These are phyloP conservation scores for Nesoenas mayeri DNA, from an alignment of 2,113 vertebrate species.

Conservation along the genomic window DNA sequence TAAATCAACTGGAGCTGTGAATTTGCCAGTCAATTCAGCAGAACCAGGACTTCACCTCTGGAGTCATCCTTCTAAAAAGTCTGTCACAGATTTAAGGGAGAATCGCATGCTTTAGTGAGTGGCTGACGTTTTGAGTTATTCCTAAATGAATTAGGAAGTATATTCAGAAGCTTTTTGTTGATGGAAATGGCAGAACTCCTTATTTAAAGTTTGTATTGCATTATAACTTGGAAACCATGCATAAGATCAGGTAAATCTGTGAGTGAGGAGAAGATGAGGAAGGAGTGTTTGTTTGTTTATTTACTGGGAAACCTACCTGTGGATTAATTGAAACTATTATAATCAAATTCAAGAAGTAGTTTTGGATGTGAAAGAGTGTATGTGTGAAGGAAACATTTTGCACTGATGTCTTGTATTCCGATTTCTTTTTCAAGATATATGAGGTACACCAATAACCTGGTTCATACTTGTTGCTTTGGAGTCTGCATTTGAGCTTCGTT, in stretches of 20 bases:
- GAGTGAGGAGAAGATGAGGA: background rate
- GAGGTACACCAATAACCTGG: background rate
- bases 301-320: background rate
- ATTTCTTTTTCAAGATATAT: background rate
- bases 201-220: background rate
- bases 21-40: background rate
- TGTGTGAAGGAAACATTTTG: background rate
- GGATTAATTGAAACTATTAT: background rate
- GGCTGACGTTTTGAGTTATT: rapidly evolving
- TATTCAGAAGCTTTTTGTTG: background rate
- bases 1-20: background rate
- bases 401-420: background rate
- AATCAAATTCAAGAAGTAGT: background rate
- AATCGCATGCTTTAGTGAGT: background rate
- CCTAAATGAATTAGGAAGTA: background rate
- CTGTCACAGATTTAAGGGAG: background rate
- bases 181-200: background rate
- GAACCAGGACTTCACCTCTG: background rate
- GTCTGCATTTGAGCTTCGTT: background rate
- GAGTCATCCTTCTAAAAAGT: background rate
- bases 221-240: background rate
- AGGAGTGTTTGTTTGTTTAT: background rate
- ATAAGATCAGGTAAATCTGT: background rate
- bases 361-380: background rate
- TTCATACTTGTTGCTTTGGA: background rate